Evolutionary conservation across 2,888 invertebrate genomes (phyloP), one percentile per base, ranked within the genome.

Genomic region (Drosophila sordidula): DNA sequence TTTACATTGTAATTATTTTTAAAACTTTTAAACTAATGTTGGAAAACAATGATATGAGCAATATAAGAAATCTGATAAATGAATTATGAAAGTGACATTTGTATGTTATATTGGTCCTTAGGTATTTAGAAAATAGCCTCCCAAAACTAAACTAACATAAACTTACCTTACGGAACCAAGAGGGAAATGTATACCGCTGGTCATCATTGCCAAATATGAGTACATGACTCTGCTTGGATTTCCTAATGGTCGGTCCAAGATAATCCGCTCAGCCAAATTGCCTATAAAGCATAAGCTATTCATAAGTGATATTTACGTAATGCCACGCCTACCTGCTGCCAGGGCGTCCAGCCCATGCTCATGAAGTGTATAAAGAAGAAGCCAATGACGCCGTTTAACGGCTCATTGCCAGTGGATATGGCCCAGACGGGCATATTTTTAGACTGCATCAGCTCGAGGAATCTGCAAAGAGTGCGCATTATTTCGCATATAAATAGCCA

Each of bases 391-490:
- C 95, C 95, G 90, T 95, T 95, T n/a, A 94, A 90, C 1, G 98
- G 98, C 91, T 98, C 98, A 92, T 98, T 98, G 54, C 97, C 97
- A 0, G 96, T 96, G 5, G 98, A 96, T 55, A 98, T 93, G 0
- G 95, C 97, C 98, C 98, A 98, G 81, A 96, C 94, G 34, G 93
- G 92, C 69, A 95, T 93, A 55, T 95, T 95, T 42, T 95, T 92
- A 62, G 94, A 93, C 72, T 94, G 93, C 92, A 98, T 98, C 71
- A 94, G 95, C 84, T 97, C 95, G 58, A 98, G 92, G 93, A 85
- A 90, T 85, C 90, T 90, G 72, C 59, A 73, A 64, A 44, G 52
- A 58, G 32, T 49, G 44, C 12, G 6, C 18, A 42, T 59, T 47
- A 57, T 47, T 50, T 41, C 8, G 12, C 44, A 29, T 51, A 55